phyloP scores from a whole-genome alignment of 2,797 vertebrate species.

The Gymnothorax javanicus region DNA sequence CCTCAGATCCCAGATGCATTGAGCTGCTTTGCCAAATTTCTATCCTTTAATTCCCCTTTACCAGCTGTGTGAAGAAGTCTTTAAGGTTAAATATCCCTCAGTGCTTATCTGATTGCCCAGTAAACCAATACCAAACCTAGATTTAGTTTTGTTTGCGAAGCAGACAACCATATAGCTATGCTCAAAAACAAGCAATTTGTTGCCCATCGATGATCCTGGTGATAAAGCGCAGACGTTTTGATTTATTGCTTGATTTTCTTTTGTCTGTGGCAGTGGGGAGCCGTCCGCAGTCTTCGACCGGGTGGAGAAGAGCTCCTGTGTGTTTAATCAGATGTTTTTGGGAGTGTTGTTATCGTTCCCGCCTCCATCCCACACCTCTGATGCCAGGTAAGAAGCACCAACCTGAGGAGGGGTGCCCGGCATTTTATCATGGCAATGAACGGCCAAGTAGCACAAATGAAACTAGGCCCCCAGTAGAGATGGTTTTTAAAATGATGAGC shows the following conservation, averaged over 20 bases:
- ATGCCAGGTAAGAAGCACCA: background rate
- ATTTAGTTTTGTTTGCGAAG: slow-evolving; percentile 41
- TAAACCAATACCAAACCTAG: slow-evolving; percentile 16
- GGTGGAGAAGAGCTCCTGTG: slow-evolving; percentile 28
- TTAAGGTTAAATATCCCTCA: slow-evolving; percentile 2
- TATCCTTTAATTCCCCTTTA: background rate
- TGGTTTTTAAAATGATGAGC: slow-evolving; percentile 11
- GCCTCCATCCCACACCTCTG: too few relatives aligned
- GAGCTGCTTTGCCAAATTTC: background rate
- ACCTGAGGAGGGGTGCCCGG: slow-evolving; percentile 33
- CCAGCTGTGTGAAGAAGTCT: background rate
- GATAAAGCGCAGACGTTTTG: slow-evolving; percentile 64
- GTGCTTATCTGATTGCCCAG: background rate
- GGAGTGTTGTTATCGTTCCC: slow-evolving; percentile 42
- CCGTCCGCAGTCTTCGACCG: background rate
- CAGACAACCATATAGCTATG: slow-evolving; percentile 58
- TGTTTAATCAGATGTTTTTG: slow-evolving; percentile 42
- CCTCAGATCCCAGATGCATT: background rate
- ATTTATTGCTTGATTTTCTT: slow-evolving; percentile 69
- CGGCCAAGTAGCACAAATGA: slow-evolving; percentile 50
- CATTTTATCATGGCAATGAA: slow-evolving; percentile 54
- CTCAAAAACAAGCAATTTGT: slow-evolving; percentile 63
- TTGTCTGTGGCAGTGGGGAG: slow-evolving; percentile 49
- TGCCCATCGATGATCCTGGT: slow-evolving; percentile 65
- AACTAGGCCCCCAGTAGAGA: slow-evolving; percentile 37